A percentile compares a stretch with the other conserved stretches of the same genome.
These are phyloP conservation scores for Listronotus oregonensis DNA, from an alignment of 1,140 invertebrate species.

Conservation along the genomic window DNA sequence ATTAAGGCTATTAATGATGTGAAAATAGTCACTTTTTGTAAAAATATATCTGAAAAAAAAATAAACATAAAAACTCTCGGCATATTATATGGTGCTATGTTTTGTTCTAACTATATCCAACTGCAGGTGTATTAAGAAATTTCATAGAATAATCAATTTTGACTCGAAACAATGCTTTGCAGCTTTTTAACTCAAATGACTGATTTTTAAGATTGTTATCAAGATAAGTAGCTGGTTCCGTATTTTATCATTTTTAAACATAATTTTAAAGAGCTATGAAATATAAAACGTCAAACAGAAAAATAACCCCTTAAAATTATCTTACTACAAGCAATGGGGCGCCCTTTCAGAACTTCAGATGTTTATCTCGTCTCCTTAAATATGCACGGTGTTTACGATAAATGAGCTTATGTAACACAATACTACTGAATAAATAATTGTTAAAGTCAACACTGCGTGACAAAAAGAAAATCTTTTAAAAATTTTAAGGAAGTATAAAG, in stretches of 20 bases:
- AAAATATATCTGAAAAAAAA: too few species aligned
- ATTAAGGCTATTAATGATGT: too few species aligned
- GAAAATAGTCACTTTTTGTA: too few species aligned
- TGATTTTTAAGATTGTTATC: conserved; percentile 22
- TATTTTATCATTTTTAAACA: conserved; percentile 25
- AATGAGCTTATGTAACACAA: conserved; percentile 32
- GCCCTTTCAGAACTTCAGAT: conserved; percentile 27
- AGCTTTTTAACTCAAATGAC: conserved; percentile 27
- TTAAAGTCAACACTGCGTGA: conserved; percentile 27
- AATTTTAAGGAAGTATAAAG: too few species aligned
- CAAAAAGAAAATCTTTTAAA: conserved; percentile 5
- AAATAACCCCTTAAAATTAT: conserved; percentile 33
- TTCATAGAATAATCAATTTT: conserved; percentile 22
- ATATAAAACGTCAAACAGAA: conserved; percentile 37
- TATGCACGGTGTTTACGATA: conserved; percentile 26
- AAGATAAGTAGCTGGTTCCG: conserved; percentile 20
- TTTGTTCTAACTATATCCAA: too few species aligned
- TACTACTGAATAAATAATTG: conserved; percentile 17
- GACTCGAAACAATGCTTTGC: conserved; percentile 16
- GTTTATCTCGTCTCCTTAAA: conserved; percentile 30
- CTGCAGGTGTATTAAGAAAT: conserved; percentile 14
- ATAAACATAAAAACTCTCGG: too few species aligned
- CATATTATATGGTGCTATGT: too few species aligned
- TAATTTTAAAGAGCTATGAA: conserved; percentile 28
- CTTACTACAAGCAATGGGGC: conserved; percentile 21